Evolutionary conservation across 2,797 vertebrate genomes (phyloP).

Genomic region (Bufotes viridis): DNA sequence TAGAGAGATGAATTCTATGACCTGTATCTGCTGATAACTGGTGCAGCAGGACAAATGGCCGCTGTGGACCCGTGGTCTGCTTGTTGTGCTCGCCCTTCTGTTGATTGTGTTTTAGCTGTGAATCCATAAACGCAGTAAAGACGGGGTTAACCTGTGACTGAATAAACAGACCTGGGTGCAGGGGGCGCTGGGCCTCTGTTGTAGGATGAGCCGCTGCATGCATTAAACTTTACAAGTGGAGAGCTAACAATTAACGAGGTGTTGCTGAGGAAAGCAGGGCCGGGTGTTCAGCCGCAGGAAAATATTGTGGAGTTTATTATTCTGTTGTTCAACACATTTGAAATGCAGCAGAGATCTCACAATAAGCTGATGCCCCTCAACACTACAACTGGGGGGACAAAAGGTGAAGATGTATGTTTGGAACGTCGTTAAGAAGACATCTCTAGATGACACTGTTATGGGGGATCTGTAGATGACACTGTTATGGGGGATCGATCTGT

Average conservation of each 20-base stretch:
- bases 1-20: too few species aligned
- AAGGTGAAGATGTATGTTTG: not conserved
- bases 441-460: not conserved
- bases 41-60: too few species aligned
- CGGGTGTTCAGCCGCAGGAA: not conserved
- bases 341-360: too few species aligned
- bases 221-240: constrained; percentile 42
- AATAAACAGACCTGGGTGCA: constrained; percentile 8
- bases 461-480: not conserved
- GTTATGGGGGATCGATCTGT: not conserved
- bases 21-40: too few species aligned
- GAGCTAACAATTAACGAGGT: constrained; percentile 55
- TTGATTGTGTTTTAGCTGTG: too few species aligned
- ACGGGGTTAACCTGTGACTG: constrained; percentile 12
- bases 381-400: too few species aligned
- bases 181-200: not conserved
- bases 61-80: too few species aligned
- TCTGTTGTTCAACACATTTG: too few species aligned
- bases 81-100: too few species aligned
- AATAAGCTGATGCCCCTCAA: too few species aligned
- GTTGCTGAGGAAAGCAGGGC: constrained; percentile 26
- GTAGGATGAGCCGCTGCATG: constrained; percentile 11
- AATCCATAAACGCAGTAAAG: not conserved
- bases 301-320: not conserved
- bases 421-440: too few species aligned